Conservation (phyloP, 2,888 invertebrate genomes). For the Dicranocentrus wangi region DNA sequence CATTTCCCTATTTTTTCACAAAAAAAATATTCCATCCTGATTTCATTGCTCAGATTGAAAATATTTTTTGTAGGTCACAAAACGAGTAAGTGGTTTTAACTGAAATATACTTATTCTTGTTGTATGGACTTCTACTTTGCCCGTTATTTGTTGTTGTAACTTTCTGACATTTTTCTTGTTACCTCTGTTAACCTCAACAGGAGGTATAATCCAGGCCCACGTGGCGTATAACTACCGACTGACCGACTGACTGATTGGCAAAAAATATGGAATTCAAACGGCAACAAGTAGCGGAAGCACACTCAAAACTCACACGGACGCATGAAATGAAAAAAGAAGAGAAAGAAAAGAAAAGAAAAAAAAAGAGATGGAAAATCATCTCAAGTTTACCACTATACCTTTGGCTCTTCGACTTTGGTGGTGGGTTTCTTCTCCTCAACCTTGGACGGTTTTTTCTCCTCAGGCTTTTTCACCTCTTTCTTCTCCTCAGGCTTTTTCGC, state of each 20-base stretch:
- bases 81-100: not conserved
- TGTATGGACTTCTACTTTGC: not conserved
- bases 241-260: not conserved
- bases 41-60: too few species aligned
- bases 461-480: constrained; percentile 74
- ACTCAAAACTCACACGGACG: too few species aligned
- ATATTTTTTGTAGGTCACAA: constrained; percentile 19
- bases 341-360: not conserved
- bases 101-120: not conserved
- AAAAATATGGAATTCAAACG: not conserved
- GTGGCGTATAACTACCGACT: constrained; percentile 21
- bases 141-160: too few species aligned
- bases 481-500: constrained; percentile 70
- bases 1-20: constrained; percentile 12
- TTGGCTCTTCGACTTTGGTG: constrained; percentile 38
- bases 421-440: constrained; percentile 49
- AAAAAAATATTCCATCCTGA: constrained; percentile 4
- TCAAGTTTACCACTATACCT: constrained; percentile 27
- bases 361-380: not conserved
- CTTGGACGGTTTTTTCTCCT: constrained; percentile 43
- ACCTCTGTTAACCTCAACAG: too few species aligned
- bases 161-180: not conserved
- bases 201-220: too few species aligned
- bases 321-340: too few species aligned
- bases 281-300: too few species aligned